Evolutionary conservation across 2,888 invertebrate species (phyloP).

Genomic region (Melanophora roralis): DNA sequence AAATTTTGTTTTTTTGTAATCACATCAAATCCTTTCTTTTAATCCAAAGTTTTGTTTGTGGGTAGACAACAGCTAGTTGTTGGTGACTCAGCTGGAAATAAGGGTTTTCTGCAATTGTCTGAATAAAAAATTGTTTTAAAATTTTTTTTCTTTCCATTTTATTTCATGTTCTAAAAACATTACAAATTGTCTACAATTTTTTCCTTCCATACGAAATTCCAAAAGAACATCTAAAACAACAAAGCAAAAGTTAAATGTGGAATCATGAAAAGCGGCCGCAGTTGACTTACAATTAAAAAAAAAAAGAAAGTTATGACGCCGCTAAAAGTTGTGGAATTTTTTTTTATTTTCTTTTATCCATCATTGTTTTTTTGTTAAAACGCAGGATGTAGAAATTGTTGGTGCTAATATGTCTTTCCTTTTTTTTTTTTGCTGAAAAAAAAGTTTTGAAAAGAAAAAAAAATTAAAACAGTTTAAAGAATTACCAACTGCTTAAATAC

Average conservation of each 20-base stretch:
- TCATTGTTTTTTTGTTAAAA: background rate
- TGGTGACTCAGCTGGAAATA: background rate
- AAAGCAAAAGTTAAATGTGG: background rate
- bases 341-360: background rate
- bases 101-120: background rate
- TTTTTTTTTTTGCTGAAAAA: background rate
- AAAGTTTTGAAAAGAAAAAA: no score
- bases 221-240: background rate
- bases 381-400: background rate
- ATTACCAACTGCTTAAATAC: no score
- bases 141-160: background rate
- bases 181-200: slow-evolving; percentile 11
- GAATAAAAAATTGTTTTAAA: background rate
- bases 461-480: no score
- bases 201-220: background rate
- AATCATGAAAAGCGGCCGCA: background rate
- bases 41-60: background rate
- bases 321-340: background rate
- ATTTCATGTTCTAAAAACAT: background rate
- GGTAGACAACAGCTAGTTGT: background rate
- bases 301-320: slow-evolving; percentile 6
- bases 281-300: background rate
- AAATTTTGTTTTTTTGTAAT: background rate
- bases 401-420: background rate
- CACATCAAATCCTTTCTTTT: background rate